A percentile compares a stretch with the other conserved stretches of the same genome.
phyloP scores from a whole-genome alignment of 2,888 invertebrate species.

The Pelosia muscerda region DNA sequence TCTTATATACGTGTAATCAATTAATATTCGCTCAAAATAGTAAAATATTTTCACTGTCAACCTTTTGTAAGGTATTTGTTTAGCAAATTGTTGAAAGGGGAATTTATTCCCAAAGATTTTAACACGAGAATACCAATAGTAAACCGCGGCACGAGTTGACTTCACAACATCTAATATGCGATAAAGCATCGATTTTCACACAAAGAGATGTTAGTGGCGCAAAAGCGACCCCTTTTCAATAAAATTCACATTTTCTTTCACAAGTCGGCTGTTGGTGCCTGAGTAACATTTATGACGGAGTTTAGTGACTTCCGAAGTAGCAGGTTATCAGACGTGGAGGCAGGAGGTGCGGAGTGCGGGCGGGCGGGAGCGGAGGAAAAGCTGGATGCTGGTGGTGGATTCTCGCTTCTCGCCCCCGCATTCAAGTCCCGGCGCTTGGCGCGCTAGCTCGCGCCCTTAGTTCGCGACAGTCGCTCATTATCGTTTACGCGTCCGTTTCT shows the following conservation, averaged over 20 bases:
- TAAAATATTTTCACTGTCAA: neutral
- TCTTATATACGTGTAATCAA: neutral
- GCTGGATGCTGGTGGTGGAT: conserved; percentile 76
- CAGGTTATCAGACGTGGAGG: conserved; percentile 82
- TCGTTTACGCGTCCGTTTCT: conserved; percentile 68
- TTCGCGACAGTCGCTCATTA: conserved; percentile 59
- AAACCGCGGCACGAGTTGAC: conserved; percentile 60
- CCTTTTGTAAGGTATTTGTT: too few species aligned
- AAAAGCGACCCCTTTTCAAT: conserved; percentile 78
- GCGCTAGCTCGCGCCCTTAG: conserved; percentile 71
- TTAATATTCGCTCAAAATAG: neutral
- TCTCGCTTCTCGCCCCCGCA: conserved; percentile 76
- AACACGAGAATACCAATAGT: conserved; percentile 50
- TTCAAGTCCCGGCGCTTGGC: conserved; percentile 75
- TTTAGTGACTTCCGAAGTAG: conserved; percentile 87
- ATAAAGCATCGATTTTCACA: conserved; percentile 74
- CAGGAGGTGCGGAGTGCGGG: conserved; percentile 56
- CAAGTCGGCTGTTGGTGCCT: conserved; percentile 75
- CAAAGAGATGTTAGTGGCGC: conserved; percentile 69
- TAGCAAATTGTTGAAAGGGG: conserved; percentile 17
- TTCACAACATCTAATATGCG: conserved; percentile 68
- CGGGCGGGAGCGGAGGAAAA: conserved; percentile 61
- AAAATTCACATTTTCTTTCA: conserved; percentile 83
- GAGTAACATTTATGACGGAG: conserved; percentile 82
- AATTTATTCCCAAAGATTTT: conserved; percentile 60